Evolutionary conservation across 2,888 invertebrate genomes (phyloP).

Genomic region (Melipona beecheii): DNA sequence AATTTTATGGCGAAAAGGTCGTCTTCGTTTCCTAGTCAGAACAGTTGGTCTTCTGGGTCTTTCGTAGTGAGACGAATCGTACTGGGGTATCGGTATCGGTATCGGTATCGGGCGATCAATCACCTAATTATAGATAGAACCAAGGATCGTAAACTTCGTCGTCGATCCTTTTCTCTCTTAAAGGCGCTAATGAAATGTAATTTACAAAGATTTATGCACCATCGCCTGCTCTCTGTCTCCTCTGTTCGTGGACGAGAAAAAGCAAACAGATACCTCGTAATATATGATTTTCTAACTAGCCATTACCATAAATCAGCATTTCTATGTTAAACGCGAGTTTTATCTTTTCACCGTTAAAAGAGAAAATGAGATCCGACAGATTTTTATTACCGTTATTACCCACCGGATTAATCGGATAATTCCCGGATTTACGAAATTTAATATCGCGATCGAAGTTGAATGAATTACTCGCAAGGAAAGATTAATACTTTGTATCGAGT

Average conservation of each 20-base stretch:
- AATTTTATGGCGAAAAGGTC: too few relatives aligned
- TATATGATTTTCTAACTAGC: conserved; percentile 10
- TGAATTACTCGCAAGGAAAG: neutral
- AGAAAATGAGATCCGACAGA: neutral
- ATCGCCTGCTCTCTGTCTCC: neutral
- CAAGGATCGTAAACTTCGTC: too few relatives aligned
- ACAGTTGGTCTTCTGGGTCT: too few relatives aligned
- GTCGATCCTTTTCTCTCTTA: too few relatives aligned
- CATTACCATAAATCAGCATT: conserved; percentile 18
- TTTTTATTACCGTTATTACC: neutral
- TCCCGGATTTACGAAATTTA: neutral
- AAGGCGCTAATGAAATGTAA: neutral
- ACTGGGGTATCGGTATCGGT: too few relatives aligned
- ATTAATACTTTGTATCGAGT: neutral
- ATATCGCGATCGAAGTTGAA: neutral
- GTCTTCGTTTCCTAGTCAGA: too few relatives aligned
- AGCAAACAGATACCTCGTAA: neutral
- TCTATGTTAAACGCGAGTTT: neutral
- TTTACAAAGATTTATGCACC: neutral
- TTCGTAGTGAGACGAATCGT: too few relatives aligned
- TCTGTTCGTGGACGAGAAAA: neutral
- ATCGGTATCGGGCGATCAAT: too few relatives aligned
- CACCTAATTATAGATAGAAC: too few relatives aligned
- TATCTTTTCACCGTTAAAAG: neutral
- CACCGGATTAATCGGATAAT: neutral